Evolutionary conservation across 2,888 invertebrate genomes (phyloP), one percentile per base, ranked within the genome.

Genomic region (Machimus atricapillus): DNA sequence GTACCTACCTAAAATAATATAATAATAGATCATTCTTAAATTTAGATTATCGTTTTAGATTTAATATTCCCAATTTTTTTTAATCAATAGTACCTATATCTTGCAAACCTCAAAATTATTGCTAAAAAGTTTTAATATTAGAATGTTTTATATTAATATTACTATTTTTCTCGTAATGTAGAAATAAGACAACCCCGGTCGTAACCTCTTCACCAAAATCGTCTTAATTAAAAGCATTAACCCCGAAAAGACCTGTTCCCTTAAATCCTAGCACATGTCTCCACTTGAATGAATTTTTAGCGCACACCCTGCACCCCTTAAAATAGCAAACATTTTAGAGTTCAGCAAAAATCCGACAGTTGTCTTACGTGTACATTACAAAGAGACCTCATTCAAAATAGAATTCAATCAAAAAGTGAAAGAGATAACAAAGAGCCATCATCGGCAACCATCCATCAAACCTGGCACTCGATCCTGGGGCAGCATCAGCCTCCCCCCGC

Each of bases 401-500:
- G 87, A 88, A 88, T 87, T 88, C 87, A 88, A 88, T 88, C 88
- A 86, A 87, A 86, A 86, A 87, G 81, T 86, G 83, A 87, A 87
- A 87, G 86, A 87, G 87, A 88, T 88, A 88, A 87, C 88, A 88
- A 88, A 87, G 87, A 76, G 87, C 87, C 86, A 87, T 87, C 88
- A 87, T 87, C 87, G 85, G 86, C 73, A 66, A 86, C 87, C 87
- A 88, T 87, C 88, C 87, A 85, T 88, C 88, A 88, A 87, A 87
- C 74, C 23, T 7, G 73, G 81, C 37, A 56, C 81, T 78, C 79
- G 77, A 73, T 77, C 77, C 77, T 12, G 27, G 27, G 19, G 3
- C 1, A 31, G 31, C 0, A 37, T 14, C 34, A 19, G 52, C 40
- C 46, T 27, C 74, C 43, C n/a, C 4, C n/a, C n/a, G 27, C 74